phyloP scores from a whole-genome alignment of 2,113 vertebrate genomes.

The Xiphorhynchus elegans region DNA sequence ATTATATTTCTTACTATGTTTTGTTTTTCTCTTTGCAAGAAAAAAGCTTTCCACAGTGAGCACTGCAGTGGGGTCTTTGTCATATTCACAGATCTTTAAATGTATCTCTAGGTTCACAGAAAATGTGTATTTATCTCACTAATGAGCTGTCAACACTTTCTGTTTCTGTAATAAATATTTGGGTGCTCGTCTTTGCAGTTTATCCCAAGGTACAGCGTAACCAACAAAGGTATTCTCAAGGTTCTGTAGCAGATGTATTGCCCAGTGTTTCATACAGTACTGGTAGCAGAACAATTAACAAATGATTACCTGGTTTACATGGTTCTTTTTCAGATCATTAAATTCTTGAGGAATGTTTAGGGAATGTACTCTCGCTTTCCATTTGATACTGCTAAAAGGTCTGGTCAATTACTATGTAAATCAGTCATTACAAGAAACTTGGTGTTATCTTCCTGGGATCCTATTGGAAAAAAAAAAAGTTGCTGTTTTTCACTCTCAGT shows the following conservation, averaged over 20 bases:
- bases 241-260: background rate
- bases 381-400: slow-evolving; percentile 51
- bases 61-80: background rate
- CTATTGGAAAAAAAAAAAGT: background rate
- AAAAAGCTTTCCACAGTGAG: background rate
- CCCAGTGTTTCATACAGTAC: slow-evolving; percentile 2
- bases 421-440: slow-evolving; percentile 47
- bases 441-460: slow-evolving; percentile 9
- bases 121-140: slow-evolving; percentile 60
- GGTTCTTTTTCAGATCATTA: slow-evolving; percentile 57
- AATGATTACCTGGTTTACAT: slow-evolving; percentile 62
- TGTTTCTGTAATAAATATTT: slow-evolving; percentile 52
- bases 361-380: slow-evolving; percentile 32
- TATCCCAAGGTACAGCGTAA: background rate
- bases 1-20: slow-evolving; percentile 23
- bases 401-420: slow-evolving; percentile 60
- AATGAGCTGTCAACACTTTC: slow-evolving; percentile 60
- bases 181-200: slow-evolving; percentile 34
- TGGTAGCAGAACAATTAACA: slow-evolving; percentile 68
- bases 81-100: slow-evolving; percentile 34
- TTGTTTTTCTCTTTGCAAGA: slow-evolving; percentile 27
- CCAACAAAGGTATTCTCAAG: slow-evolving; percentile 9
- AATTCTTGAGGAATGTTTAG: slow-evolving; percentile 63
- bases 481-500: background rate
- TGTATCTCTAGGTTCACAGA: slow-evolving; percentile 5